A percentile compares a stretch with the other conserved stretches of the same genome.
These are phyloP conservation scores for Ptilodon capucinus DNA, from an alignment of 2,888 invertebrate species.

Conservation along the genomic window DNA sequence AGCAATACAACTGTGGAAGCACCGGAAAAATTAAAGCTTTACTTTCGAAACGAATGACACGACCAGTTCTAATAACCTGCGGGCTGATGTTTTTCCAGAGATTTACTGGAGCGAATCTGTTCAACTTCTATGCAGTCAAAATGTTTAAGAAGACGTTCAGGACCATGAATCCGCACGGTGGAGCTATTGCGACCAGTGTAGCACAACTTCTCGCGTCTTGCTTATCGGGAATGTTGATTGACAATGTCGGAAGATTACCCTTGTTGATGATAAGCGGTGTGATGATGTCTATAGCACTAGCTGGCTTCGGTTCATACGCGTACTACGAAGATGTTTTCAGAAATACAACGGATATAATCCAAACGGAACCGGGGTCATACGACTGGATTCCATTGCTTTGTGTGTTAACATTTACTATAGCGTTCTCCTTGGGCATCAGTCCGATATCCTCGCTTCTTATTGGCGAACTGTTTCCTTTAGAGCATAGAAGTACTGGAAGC, in stretches of 20 bases:
- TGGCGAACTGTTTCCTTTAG: conserved; percentile 87
- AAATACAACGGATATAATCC: conserved; percentile 52
- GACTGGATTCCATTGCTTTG: conserved; percentile 94
- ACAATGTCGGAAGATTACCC: conserved; percentile 92
- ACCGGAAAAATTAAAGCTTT: conserved; percentile 62
- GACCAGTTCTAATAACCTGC: conserved; percentile 91
- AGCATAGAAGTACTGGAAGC: conserved; percentile 86
- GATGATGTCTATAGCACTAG: conserved; percentile 92
- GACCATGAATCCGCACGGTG: conserved; percentile 90
- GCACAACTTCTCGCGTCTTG: conserved; percentile 92
- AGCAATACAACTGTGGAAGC: conserved; percentile 59
- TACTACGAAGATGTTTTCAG: conserved; percentile 87
- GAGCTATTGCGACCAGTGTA: conserved; percentile 91
- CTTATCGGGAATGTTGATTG: conserved; percentile 91
- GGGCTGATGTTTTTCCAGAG: conserved; percentile 95
- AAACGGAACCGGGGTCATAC: conserved; percentile 78
- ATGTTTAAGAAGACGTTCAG: conserved; percentile 93
- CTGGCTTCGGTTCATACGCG: conserved; percentile 92
- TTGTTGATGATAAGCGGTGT: conserved; percentile 91
- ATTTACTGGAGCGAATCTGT: conserved; percentile 91
- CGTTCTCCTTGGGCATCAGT: conserved; percentile 90
- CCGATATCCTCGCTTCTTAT: conserved; percentile 89
- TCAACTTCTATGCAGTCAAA: conserved; percentile 92
- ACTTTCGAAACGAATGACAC: conserved; percentile 72
- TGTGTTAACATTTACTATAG: conserved; percentile 91